Conservation (phyloP, 1,140 invertebrate genomes). For the Brachionus rubens region DNA sequence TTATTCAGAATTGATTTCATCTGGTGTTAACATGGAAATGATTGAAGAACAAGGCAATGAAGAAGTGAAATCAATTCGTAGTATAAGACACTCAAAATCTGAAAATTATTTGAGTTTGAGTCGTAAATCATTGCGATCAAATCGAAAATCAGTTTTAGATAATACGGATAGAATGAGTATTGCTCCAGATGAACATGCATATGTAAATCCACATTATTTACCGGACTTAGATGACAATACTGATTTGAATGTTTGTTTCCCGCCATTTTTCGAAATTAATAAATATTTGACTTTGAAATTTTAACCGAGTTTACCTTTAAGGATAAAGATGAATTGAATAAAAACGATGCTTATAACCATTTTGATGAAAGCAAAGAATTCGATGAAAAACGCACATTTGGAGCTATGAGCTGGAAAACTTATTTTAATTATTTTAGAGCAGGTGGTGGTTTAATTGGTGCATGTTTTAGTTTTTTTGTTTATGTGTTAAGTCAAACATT, state of each 20-base stretch:
- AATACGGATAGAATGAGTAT: too few species aligned
- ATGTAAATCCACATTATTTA: too few species aligned
- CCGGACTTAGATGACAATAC: too few species aligned
- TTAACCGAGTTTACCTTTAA: too few species aligned
- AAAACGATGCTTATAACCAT: neutral
- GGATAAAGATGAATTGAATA: neutral
- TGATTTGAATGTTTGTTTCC: too few species aligned
- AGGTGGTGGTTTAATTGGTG: conserved; percentile 66
- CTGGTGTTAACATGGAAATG: conserved; percentile 8
- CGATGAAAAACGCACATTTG: conserved; percentile 62
- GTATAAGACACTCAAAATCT: neutral
- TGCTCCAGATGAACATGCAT: too few species aligned
- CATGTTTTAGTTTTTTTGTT: conserved; percentile 64
- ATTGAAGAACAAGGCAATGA: conserved; percentile 13
- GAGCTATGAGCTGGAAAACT: conserved; percentile 64
- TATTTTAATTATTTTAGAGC: conserved; percentile 70
- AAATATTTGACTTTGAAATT: too few species aligned
- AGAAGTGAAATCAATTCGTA: neutral
- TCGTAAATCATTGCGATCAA: too few species aligned
- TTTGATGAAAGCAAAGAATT: conserved; percentile 47
- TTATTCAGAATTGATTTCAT: neutral
- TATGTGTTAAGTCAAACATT: conserved; percentile 69
- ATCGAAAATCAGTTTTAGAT: too few species aligned
- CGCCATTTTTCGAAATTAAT: too few species aligned
- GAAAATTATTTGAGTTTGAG: neutral